These are phyloP conservation scores for Lasioglossum lativentre DNA, from an alignment of 2,888 invertebrate genomes.

Conservation along the genomic window DNA sequence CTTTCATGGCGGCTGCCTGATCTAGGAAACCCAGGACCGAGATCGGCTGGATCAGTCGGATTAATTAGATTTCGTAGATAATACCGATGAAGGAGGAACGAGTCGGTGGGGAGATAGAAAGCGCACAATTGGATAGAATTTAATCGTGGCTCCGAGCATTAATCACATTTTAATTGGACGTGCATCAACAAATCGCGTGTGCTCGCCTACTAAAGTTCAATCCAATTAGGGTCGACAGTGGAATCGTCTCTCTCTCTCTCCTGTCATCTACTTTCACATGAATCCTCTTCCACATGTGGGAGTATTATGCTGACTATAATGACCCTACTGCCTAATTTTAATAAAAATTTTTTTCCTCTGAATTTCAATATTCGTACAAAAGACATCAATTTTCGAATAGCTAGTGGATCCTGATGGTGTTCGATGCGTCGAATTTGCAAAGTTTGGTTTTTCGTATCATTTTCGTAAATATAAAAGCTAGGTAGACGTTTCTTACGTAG, in stretches of 20 bases:
- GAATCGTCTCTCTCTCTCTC: conserved; percentile 17
- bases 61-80: conserved; percentile 14
- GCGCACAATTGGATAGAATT: conserved; percentile 47
- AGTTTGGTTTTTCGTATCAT: neutral
- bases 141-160: conserved; percentile 31
- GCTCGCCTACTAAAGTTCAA: conserved; percentile 59
- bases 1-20: conserved; percentile 1
- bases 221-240: conserved; percentile 66
- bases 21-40: neutral
- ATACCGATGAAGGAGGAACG: neutral
- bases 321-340: neutral
- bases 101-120: conserved; percentile 33
- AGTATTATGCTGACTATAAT: neutral
- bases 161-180: conserved; percentile 59
- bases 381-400: neutral
- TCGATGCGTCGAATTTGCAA: too few species aligned
- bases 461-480: neutral
- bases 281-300: conserved; percentile 26
- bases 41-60: conserved; percentile 13
- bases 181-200: conserved; percentile 60
- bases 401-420: too few species aligned
- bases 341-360: neutral
- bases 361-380: neutral
- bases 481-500: neutral
- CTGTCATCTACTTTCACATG: conserved; percentile 22